phyloP scores from a whole-genome alignment of 2,888 invertebrate genomes.

The Dryococelus australis region DNA sequence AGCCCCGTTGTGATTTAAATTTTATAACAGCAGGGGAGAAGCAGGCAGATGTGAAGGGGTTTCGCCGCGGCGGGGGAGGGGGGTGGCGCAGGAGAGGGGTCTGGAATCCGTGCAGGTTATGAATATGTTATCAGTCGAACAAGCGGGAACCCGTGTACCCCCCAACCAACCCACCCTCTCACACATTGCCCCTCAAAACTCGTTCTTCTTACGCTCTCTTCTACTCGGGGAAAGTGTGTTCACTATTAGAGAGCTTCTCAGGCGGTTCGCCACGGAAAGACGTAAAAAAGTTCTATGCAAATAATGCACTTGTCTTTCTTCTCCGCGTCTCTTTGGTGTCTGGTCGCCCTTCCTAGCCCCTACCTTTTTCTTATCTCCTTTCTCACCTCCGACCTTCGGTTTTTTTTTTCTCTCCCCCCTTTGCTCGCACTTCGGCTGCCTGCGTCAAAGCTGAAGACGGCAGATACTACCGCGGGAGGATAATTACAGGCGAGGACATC shows the following conservation, averaged over 20 bases:
- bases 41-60: conserved; percentile 1
- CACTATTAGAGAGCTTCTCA: background rate
- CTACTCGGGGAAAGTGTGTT: conserved; percentile 1
- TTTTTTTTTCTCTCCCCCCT: background rate
- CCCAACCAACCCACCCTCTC: background rate
- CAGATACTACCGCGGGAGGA: background rate
- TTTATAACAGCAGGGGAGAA: conserved; percentile 23
- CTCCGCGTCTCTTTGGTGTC: conserved; percentile 1
- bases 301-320: conserved; percentile 10
- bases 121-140: conserved; percentile 29
- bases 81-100: background rate
- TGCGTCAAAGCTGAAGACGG: background rate
- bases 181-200: background rate
- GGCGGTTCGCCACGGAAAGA: background rate
- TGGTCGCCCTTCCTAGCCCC: background rate
- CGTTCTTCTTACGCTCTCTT: background rate
- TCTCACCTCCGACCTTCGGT: background rate
- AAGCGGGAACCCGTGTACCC: background rate
- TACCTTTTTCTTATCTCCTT: background rate
- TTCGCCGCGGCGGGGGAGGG: background rate
- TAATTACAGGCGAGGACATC: background rate
- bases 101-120: conserved; percentile 22
- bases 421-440: background rate
- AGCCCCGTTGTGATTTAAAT: conserved; percentile 30
- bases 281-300: conserved; percentile 16